Base-by-base conservation (phyloP, 35 echinoderm and acorn worm species). In the Ophioderma brevispina region DNA sequence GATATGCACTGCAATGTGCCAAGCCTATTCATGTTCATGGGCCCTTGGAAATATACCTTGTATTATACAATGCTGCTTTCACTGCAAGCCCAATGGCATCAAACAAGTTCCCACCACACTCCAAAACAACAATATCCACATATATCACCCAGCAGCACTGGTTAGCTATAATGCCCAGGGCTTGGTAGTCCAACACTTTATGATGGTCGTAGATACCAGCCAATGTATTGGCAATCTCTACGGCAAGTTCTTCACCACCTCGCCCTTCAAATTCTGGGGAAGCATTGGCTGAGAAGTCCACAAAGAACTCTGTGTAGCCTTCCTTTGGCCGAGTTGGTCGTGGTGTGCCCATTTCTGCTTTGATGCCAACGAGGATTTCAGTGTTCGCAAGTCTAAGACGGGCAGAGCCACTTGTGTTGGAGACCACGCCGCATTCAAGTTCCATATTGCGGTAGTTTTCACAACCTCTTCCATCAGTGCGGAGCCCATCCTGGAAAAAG, bases 401-500 rank as follows among this genome's bases (percentile, higher is more conserved):
- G 36, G 97, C 82, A n/a, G 97, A 99, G 8, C 97, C 97, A 89
- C 97, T 99, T 1, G 93, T 95, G 81, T 99, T 99, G 55, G 97
- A 99, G 18, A 99, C 97, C 33, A 99, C 88, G 25, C 90, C 97
- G 88, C 97, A 99, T 81, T 99, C 93, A 38, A 99, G 35, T 56
- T 95, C 93, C 37, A 99, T 91, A 33, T 89, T 78, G 15, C 97
- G 88, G 80, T 95, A 99, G 8, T 76, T 77, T 85, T 91, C 87
- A 82, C 93, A 95, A 33, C 56, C 56, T 40, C 97, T 82, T 28
- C 97, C 97, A 95, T 99, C 97, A 21, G 87, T 93, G 5, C 97
- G 75, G 23, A 95, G 64, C 38, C 90, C 84, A 91, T 95, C 94
- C 97, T 98, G 56, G 11, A 84, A 64, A 25, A 25, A 37, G 17